Evolutionary conservation across 2,888 invertebrate species (phyloP), one percentile per base, ranked within the genome.

Genomic region (Polyploca ridens): DNA sequence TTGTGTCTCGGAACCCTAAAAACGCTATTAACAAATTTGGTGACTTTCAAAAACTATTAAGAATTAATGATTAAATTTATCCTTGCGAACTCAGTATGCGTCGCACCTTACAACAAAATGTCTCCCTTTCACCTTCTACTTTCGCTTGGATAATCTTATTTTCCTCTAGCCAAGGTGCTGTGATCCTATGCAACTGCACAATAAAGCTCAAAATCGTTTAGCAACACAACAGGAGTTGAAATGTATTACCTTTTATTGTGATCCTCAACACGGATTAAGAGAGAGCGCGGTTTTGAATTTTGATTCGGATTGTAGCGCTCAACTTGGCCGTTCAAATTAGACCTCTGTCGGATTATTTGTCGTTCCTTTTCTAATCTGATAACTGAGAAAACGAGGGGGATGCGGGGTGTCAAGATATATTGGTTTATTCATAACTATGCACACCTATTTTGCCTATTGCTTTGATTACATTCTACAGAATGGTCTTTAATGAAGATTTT

Each of bases 231-330:
- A 76, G 79, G 88, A 92, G 90, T 91, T 93, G 90, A 93, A 94
- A 94, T 94, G 92, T 94, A 93, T 93, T 93, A 93, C 93, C 93
- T 94, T 94, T 94, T 94, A 94, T 94, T 94, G 94, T 94, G 93
- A 93, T 92, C 94, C 91, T 91, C 91, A 93, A 91, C 92, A 90
- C 90, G 94, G 94, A 94, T 94, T 94, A 93, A 93, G 93, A 93
- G 93, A 90, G 92, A 85, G 91, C 90, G 93, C 92, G 93, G 94
- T 94, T 94, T 94, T 93, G 94, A 94, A 94, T 94, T 94, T 91
- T 93, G 94, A 94, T 94, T 94, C 87, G 92, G 87, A 92, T 90
- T 93, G 91, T 91, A 88, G 87, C 87, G 80, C 82, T 80, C 81
- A 83, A 83, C 84, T 79, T 81, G 86, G 81, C 93, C 88, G 90